Evolutionary conservation across 2,113 vertebrate genomes (phyloP), one percentile per base, ranked within the genome.

Genomic region (Lota lota): DNA sequence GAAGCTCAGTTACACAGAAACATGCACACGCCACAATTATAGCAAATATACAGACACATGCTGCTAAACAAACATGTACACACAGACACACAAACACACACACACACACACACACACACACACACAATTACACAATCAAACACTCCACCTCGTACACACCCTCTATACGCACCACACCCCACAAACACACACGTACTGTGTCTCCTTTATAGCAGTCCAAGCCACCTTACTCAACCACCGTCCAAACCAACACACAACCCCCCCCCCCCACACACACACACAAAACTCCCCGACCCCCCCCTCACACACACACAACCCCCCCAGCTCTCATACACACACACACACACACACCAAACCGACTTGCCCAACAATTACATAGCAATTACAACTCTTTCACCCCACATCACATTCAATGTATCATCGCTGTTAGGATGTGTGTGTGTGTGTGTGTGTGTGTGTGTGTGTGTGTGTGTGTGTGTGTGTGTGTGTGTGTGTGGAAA

Each of bases 401-500:
- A 63, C 28, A 22, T 19, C 62, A 62, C 62, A 14, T 22, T 63
- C 2, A 36, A 63, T 15, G 4, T 28, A 22, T 16, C 22, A 15
- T 63, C 15, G 21, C 15, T n/a, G 28, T 63, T 18, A 14, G 61
- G 3, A 22, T 14, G 16, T 60, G 58, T 60, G 58, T 60, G 58
- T 60, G 58, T 60, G 58, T 60, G 58, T 60, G 58, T 60, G 12
- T 60, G 58, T 60, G 20, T 60, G 58, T 60, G 58, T 60, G 58
- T 60, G 63, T 21, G 40, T 64, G 63, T 47, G 63, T 47, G 36
- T 66, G 64, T 66, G 47, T 54, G 50, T 66, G 64, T 1, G 64
- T 19, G 28, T 28, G 36, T 53, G 36, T 64, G 22, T 63, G 6
- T 57, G 16, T 21, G 79, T 90, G 90, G 90, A 91, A 91, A 88